These are phyloP conservation scores for Dione juno DNA, from an alignment of 2,888 invertebrate species.

Conservation along the genomic window DNA sequence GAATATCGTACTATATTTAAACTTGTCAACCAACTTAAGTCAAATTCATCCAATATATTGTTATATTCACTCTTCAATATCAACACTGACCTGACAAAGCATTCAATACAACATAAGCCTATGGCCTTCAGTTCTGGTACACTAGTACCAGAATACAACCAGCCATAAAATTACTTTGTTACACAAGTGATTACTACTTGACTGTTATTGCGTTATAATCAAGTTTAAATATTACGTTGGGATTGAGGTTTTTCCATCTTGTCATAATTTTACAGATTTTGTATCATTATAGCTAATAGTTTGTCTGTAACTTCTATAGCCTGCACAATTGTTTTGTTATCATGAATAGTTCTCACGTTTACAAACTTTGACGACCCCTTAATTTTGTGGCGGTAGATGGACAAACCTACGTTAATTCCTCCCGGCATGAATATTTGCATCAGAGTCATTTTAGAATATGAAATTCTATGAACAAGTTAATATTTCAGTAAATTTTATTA, in stretches of 20 bases:
- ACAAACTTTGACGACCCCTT: neutral
- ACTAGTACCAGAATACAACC: neutral
- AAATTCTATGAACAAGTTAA: no score
- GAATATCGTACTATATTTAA: no score
- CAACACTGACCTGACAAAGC: neutral
- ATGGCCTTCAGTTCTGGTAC: neutral
- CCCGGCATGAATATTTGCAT: no score
- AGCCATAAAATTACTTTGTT: constrained; percentile 3
- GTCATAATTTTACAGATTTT: constrained; percentile 9
- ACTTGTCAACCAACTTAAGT: no score
- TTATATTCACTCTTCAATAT: no score
- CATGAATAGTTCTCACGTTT: neutral
- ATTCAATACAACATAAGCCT: neutral
- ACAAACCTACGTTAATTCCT: no score
- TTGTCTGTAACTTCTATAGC: neutral
- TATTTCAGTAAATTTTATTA: no score
- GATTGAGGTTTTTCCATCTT: constrained; percentile 12
- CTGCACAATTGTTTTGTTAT: constrained; percentile 7
- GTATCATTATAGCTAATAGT: neutral
- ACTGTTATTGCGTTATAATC: constrained; percentile 2
- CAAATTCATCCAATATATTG: no score
- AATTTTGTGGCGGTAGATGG: no score
- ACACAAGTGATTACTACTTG: constrained; percentile 6
- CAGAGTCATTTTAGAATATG: no score
- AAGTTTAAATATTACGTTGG: constrained; percentile 7